Evolutionary conservation across 2,797 vertebrate genomes (phyloP).

Genomic region (Coluber constrictor): DNA sequence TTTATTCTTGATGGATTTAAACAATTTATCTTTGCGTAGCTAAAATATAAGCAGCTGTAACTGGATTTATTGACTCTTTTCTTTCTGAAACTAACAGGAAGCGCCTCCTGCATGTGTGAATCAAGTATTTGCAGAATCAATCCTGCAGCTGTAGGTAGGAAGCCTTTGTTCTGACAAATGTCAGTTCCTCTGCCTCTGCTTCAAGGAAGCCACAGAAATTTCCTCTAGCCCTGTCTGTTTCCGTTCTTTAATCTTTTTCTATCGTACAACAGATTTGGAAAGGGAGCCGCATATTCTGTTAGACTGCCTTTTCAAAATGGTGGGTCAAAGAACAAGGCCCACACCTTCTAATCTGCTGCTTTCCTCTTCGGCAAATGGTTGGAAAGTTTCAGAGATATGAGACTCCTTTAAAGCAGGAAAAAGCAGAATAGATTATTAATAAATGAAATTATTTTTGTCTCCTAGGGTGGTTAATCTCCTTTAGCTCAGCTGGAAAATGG

Average conservation of each 20-base stretch:
- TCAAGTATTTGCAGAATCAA: not conserved
- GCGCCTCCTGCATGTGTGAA: not conserved
- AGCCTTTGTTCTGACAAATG: not conserved
- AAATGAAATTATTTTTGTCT: not conserved
- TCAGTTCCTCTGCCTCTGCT: not conserved
- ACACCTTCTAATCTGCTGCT: not conserved
- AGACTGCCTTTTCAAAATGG: not conserved
- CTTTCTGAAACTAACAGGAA: constrained; percentile 17
- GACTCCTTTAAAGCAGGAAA: not conserved
- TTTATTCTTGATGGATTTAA: not conserved
- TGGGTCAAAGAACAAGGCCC: not conserved
- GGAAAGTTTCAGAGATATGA: not conserved
- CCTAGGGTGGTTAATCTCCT: not conserved
- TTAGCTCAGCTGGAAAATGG: not conserved
- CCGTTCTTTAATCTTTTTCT: constrained; percentile 10
- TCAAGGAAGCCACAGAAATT: constrained; percentile 26
- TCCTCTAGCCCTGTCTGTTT: constrained; percentile 15
- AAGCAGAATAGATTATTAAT: not conserved
- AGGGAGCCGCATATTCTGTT: not conserved
- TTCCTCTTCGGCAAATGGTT: not conserved
- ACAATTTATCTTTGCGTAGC: not conserved
- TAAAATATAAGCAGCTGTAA: not conserved
- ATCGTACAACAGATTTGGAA: not conserved
- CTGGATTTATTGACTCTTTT: not conserved
- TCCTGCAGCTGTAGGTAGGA: not conserved